Base-by-base conservation (phyloP, 1,140 invertebrate species). In the Episyrphus balteatus region DNA sequence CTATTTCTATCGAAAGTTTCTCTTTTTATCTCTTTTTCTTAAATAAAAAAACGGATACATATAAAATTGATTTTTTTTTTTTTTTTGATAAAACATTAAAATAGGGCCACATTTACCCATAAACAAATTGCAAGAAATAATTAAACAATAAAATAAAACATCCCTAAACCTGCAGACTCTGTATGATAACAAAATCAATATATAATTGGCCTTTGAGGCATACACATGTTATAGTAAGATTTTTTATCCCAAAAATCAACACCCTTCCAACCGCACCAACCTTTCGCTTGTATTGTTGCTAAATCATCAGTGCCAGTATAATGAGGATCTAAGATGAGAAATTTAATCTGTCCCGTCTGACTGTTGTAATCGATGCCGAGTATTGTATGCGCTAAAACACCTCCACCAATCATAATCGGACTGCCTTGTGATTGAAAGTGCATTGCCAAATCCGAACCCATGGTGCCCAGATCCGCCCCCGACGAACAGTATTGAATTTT, bases 321-420 rank as follows among this genome's bases (percentile, higher is more conserved):
- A 75, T 99, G 97, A 1, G 97, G 97, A 78, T 99, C 97, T 8
- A 99, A 71, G 53, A 99, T 91, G 1, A 99, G 69, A 73, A 93
- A 99, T 56, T 85, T 83, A 0, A 86, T 74, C 49, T 92, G 83
- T 30, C 78, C 80, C 13, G 80, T 84, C 30, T 76, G 67, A 46
- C 83, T 75, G 63, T 93, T 86, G 58, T 86, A 92, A 62, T 89
- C 84, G 3, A 99, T 81, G 5, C 97, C 97, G 48, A 99, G 72
- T 50, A 99, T 98, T 32, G 96, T 99, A 62, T 99, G 95, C 15
- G 97, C 97, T 52, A 98, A 73, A 26, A 95, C 90, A 55, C 95
- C 95, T 19, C 97, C 97, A 59, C 94, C 92, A 57, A 99, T 98
- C 97, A 99, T 99, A 48, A 99, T 79, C 11, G 97, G 96, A 37